Percentiles rank a stretch among this genome's conserved stretches.
These are phyloP conservation scores for Mobula hypostoma DNA, from an alignment of 2,113 vertebrate genomes.

Conservation along the genomic window DNA sequence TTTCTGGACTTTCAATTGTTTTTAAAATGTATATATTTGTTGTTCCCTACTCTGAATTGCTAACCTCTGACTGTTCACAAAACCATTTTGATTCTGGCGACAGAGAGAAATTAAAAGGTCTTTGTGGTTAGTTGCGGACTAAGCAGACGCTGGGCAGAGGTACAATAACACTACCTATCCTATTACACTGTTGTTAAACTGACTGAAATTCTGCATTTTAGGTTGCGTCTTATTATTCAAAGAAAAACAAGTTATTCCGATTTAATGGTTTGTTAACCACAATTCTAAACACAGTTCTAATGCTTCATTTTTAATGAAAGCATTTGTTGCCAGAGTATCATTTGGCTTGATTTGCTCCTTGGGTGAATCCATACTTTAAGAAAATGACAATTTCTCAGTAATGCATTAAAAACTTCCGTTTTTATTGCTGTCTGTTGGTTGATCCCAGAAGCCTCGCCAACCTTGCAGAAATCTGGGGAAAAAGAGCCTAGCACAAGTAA, in stretches of 20 bases:
- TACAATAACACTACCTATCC: not conserved
- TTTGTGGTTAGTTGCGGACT: not conserved
- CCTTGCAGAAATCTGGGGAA: not conserved
- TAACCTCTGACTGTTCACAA: not conserved
- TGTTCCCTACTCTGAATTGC: not conserved
- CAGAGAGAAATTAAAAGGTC: not conserved
- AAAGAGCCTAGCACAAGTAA: not conserved
- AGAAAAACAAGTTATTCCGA: not conserved
- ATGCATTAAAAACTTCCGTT: not conserved
- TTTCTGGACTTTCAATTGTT: not conserved
- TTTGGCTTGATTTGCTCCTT: not conserved
- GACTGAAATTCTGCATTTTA: not conserved
- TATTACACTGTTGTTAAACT: not conserved
- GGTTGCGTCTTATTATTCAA: not conserved
- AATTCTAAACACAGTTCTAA: not conserved
- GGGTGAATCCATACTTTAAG: not conserved
- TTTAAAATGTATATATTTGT: not conserved
- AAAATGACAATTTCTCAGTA: not conserved
- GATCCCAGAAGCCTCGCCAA: not conserved
- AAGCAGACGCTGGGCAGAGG: not conserved
- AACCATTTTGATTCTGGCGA: constrained; percentile 8
- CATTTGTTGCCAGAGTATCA: not conserved
- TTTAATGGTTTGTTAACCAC: not conserved
- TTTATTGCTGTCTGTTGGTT: not conserved
- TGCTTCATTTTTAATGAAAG: not conserved